A percentile compares a stretch with the other conserved stretches of the same genome.
Evolutionary conservation across 2,113 vertebrate genomes (phyloP).

Genomic region (Otus sunia): DNA sequence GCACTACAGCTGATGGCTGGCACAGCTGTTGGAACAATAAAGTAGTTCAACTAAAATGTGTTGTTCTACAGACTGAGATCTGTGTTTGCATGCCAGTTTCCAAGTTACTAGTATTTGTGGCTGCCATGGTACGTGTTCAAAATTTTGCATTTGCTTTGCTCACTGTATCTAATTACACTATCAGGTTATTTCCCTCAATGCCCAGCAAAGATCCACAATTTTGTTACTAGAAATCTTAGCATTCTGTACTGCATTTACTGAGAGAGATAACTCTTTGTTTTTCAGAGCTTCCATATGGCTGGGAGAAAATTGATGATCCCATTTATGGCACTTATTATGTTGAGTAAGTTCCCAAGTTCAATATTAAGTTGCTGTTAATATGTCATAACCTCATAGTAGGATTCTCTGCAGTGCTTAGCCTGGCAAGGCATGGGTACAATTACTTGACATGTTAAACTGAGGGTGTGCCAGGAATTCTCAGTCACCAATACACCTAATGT

Average conservation of each 20-base stretch:
- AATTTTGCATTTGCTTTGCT: conserved; percentile 36
- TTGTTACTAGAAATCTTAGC: conserved; percentile 43
- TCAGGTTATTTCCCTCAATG: not conserved
- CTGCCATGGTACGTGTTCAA: not conserved
- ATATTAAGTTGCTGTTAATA: conserved; percentile 75
- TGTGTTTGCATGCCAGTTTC: conserved; percentile 43
- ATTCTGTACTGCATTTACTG: conserved; percentile 63
- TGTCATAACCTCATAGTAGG: conserved; percentile 29
- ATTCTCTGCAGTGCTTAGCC: conserved; percentile 25
- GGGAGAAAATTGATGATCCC: conserved; percentile 99
- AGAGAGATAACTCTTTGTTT: conserved; percentile 75
- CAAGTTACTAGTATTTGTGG: not conserved
- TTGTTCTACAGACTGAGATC: not conserved
- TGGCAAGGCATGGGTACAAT: not conserved
- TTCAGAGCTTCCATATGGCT: conserved; percentile 99
- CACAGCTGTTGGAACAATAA: not conserved
- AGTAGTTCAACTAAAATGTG: not conserved
- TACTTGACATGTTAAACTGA: conserved; percentile 6
- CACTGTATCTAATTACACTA: conserved; percentile 2
- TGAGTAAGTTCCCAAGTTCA: conserved; percentile 89
- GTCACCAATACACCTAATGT: not conserved
- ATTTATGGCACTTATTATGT: conserved; percentile 99
- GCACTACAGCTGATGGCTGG: not conserved
- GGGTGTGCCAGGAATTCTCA: conserved; percentile 10
- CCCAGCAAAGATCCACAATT: conserved; percentile 22